phyloP scores from a whole-genome alignment of 2,113 vertebrate genomes.

The Ctenodactylus gundi region DNA sequence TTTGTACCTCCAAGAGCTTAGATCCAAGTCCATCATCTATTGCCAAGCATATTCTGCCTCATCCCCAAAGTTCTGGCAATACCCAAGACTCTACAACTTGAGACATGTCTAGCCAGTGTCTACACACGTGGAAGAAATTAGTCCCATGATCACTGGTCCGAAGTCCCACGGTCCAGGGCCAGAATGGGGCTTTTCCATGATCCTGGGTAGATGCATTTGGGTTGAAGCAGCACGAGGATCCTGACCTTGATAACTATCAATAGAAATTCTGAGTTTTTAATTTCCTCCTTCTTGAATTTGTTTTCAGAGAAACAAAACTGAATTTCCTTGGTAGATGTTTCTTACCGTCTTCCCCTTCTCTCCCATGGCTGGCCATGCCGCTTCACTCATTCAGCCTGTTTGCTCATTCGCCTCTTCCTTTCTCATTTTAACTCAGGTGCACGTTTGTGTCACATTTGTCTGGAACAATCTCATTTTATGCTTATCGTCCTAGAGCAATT shows the following conservation, averaged over 20 bases:
- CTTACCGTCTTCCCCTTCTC: not conserved
- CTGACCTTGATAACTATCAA: not conserved
- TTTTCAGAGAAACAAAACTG: conserved; percentile 38
- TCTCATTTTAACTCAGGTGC: not conserved
- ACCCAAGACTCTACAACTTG: not conserved
- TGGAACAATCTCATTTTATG: not conserved
- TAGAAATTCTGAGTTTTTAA: not conserved
- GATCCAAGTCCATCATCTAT: too few relatives aligned
- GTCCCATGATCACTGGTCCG: not conserved
- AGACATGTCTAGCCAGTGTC: not conserved
- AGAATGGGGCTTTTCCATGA: not conserved
- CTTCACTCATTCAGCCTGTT: not conserved
- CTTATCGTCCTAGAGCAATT: not conserved
- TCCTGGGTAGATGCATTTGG: not conserved
- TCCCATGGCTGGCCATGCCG: not conserved
- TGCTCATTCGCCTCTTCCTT: not conserved
- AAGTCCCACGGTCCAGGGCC: not conserved
- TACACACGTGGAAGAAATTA: not conserved
- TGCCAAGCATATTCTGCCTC: too few relatives aligned
- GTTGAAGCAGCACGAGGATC: not conserved
- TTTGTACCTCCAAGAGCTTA: too few relatives aligned
- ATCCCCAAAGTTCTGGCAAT: not conserved
- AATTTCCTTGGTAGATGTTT: not conserved
- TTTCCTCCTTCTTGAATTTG: not conserved
- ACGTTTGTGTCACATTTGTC: not conserved